These are phyloP conservation scores for Morus bassanus DNA, from an alignment of 2,797 vertebrate genomes.

Conservation along the genomic window DNA sequence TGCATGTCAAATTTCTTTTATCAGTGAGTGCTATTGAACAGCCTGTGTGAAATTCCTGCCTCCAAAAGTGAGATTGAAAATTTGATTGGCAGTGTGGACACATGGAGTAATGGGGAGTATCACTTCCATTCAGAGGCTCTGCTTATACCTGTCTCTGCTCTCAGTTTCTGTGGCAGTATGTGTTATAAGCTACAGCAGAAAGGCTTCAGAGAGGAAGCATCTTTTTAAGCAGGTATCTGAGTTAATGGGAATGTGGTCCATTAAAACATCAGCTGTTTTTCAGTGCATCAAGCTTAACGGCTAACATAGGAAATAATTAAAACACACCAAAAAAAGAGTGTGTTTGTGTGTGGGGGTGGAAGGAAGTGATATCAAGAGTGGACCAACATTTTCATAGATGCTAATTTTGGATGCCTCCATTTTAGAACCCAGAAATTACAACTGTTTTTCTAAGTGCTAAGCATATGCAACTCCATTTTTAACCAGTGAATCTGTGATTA, in stretches of 20 bases:
- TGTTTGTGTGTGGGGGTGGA: neutral
- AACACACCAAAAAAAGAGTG: neutral
- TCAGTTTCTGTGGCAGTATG: neutral
- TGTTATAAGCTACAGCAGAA: neutral
- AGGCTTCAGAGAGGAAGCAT: neutral
- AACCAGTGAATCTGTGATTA: constrained; percentile 2
- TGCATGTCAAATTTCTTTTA: neutral
- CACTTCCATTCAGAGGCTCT: neutral
- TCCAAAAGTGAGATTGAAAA: neutral
- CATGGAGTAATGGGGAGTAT: fast-evolving
- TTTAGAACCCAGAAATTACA: constrained; percentile 42
- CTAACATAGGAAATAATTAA: neutral
- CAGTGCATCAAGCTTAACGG: neutral
- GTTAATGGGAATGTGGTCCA: neutral
- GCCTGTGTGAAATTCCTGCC: neutral
- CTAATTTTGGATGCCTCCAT: constrained; percentile 42
- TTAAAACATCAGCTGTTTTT: neutral
- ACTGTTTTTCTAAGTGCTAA: neutral
- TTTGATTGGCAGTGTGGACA: neutral
- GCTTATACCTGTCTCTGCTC: neutral
- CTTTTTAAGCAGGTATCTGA: neutral
- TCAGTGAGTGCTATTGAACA: neutral
- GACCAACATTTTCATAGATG: neutral
- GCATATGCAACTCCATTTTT: constrained; percentile 16
- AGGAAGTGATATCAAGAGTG: constrained; percentile 9